Evolutionary conservation across 2,888 invertebrate species (phyloP).

Genomic region (Brachyptera risi): DNA sequence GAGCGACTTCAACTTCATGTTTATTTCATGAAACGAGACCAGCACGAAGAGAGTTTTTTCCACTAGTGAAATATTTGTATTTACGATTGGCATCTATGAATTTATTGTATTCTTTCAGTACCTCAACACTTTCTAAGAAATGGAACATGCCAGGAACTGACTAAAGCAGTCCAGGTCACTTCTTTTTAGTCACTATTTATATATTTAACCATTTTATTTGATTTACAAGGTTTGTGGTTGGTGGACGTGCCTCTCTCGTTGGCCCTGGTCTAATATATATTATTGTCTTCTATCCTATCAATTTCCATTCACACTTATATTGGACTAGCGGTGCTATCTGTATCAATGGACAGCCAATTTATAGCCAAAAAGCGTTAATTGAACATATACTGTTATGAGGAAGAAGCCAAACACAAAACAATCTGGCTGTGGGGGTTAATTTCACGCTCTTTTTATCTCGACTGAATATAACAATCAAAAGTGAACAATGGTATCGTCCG

Average conservation of each 20-base stretch:
- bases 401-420: background rate
- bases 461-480: constrained; percentile 3
- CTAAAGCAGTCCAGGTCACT: background rate
- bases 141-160: background rate
- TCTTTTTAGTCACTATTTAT: too few relatives aligned
- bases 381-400: constrained; percentile 6
- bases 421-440: background rate
- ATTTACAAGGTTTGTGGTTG: background rate
- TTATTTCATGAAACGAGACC: background rate
- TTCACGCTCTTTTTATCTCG: background rate
- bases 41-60: constrained; percentile 10
- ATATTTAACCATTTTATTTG: background rate
- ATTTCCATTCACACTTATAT: background rate
- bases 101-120: constrained; percentile 1
- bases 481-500: background rate
- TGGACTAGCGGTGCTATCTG: background rate
- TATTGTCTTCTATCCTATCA: background rate
- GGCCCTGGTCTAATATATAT: background rate
- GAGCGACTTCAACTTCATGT: constrained; percentile 6
- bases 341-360: constrained; percentile 1
- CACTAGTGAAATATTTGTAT: background rate
- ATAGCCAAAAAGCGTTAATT: constrained; percentile 3
- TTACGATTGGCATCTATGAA: background rate
- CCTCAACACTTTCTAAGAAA: constrained; percentile 16
- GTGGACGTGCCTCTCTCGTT: background rate